Conservation (phyloP, 2,888 invertebrate genomes). For the Tuta absoluta region DNA sequence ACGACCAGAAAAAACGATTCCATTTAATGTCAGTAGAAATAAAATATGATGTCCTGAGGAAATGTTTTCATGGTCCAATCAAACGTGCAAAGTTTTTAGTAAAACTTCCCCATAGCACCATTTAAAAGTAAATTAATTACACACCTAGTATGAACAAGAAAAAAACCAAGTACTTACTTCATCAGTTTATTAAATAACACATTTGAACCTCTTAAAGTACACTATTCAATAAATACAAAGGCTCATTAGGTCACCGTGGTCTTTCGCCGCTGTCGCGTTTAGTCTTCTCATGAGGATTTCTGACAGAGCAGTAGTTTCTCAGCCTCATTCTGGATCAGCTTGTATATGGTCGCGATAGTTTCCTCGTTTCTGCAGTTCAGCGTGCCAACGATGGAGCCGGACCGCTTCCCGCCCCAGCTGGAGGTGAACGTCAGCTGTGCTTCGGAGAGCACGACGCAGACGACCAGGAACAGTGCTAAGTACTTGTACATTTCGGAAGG, state of each 20-base stretch:
- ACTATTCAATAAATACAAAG: neutral
- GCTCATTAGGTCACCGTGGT: neutral
- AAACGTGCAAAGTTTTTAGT: neutral
- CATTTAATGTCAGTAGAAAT: no score
- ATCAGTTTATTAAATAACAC: neutral
- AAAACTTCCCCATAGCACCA: neutral
- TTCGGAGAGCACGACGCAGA: slow-evolving; percentile 8
- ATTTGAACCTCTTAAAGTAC: neutral
- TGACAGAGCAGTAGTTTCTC: slow-evolving; percentile 16
- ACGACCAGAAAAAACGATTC: no score
- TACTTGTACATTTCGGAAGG: slow-evolving; percentile 15
- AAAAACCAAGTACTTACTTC: slow-evolving; percentile 6
- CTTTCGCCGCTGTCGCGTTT: neutral
- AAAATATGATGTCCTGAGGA: no score
- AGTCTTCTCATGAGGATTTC: slow-evolving; percentile 13
- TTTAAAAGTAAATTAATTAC: neutral
- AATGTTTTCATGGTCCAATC: no score
- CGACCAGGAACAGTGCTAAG: slow-evolving; percentile 1
- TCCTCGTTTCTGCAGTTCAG: slow-evolving; percentile 21
- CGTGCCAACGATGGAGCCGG: slow-evolving; percentile 6
- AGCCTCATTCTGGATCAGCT: slow-evolving; percentile 8
- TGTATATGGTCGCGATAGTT: slow-evolving; percentile 1
- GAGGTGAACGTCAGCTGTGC: slow-evolving; percentile 21
- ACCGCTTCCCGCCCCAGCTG: slow-evolving; percentile 18
- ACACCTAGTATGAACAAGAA: neutral